Evolutionary conservation across 1,140 invertebrate genomes (phyloP).

Genomic region (Ostrea edulis): DNA sequence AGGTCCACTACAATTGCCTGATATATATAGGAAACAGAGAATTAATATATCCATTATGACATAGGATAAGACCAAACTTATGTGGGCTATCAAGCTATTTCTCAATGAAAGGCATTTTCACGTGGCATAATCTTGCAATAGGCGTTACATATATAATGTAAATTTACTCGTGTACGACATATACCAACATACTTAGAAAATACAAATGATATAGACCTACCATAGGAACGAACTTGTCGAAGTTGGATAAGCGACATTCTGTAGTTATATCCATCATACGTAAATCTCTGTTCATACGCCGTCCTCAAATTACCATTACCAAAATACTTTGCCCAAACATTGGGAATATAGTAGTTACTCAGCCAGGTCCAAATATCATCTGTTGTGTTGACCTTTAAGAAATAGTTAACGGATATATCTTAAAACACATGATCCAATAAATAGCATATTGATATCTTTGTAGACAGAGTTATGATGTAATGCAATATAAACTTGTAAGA

Average conservation of each 20-base stretch:
- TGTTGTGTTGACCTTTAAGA: background rate
- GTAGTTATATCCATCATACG: slow-evolving; percentile 47
- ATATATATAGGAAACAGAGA: background rate
- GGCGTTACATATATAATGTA: no score
- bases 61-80: no score
- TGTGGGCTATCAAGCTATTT: no score
- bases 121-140: no score
- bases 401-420: background rate
- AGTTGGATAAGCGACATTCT: slow-evolving; percentile 49
- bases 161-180: no score
- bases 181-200: background rate
- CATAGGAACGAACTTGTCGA: slow-evolving; percentile 53
- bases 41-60: background rate
- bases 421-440: background rate
- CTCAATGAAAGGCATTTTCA: no score
- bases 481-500: no score
- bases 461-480: background rate
- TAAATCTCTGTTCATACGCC: slow-evolving; percentile 45
- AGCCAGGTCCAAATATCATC: slow-evolving; percentile 54
- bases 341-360: slow-evolving; percentile 40
- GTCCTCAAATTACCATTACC: slow-evolving; percentile 46
- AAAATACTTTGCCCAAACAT: slow-evolving; percentile 30
- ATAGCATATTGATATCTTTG: no score
- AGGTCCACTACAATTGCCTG: background rate
- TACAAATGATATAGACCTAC: slow-evolving; percentile 16